Evolutionary conservation across 2,113 vertebrate species (phyloP).

Genomic region (Boleophthalmus pectinirostris): DNA sequence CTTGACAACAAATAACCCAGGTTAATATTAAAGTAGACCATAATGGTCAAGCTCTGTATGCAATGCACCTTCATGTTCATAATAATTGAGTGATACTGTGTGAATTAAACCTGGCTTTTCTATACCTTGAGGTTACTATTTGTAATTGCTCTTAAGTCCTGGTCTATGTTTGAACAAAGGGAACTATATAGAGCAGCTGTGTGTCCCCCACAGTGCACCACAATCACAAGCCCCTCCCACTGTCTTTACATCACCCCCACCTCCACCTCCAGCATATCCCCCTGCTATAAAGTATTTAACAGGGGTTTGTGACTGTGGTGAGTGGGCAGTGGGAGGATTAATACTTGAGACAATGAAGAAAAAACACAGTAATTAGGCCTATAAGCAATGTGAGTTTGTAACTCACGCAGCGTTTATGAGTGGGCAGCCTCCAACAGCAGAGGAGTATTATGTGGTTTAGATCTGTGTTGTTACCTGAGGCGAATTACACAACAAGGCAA

Average conservation of each 20-base stretch:
- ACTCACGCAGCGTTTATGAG: constrained; percentile 41
- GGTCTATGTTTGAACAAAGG: constrained; percentile 65
- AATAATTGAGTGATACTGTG: background rate
- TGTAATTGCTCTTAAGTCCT: background rate
- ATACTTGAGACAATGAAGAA: constrained; percentile 17
- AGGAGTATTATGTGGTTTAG: constrained; percentile 33
- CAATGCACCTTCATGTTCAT: background rate
- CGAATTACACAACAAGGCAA: constrained; percentile 43
- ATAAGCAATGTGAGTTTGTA: constrained; percentile 3
- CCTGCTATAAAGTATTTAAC: constrained; percentile 51
- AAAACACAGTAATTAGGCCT: constrained; percentile 12
- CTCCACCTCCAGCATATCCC: constrained; percentile 7
- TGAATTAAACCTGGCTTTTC: background rate
- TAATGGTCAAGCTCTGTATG: background rate
- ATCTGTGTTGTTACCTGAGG: constrained; percentile 26
- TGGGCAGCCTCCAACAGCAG: constrained; percentile 47
- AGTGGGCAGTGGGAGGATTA: background rate
- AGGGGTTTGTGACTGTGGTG: constrained; percentile 22
- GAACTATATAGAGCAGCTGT: constrained; percentile 68
- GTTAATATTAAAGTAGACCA: background rate
- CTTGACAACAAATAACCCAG: background rate
- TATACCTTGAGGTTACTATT: background rate
- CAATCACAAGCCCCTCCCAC: constrained; percentile 25
- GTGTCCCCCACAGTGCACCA: constrained; percentile 21
- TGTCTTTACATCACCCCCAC: constrained; percentile 12